phyloP scores from a whole-genome alignment of 1,140 invertebrate genomes.

The Meloidogyne hapla region DNA sequence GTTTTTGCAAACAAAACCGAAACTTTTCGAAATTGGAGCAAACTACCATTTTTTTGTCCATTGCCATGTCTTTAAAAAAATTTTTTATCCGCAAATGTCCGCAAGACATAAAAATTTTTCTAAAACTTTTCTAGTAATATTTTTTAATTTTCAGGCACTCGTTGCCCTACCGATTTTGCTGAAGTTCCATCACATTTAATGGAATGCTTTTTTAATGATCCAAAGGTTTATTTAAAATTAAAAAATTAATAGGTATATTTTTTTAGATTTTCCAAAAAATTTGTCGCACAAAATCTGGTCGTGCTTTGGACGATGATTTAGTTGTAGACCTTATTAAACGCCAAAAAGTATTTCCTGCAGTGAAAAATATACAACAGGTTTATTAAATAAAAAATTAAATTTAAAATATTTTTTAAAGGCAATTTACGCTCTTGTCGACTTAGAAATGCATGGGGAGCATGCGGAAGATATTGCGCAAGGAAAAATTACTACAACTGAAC shows the following conservation, averaged over 20 bases:
- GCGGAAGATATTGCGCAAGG: conserved; percentile 42
- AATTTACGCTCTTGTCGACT: conserved; percentile 56
- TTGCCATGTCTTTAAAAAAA: too few species aligned
- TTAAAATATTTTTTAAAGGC: conserved; percentile 25
- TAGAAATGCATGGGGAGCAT: conserved; percentile 55
- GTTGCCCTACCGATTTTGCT: conserved; percentile 94
- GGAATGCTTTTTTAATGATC: conserved; percentile 93
- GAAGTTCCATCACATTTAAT: conserved; percentile 96
- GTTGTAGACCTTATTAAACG: conserved; percentile 49
- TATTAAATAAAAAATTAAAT: neutral
- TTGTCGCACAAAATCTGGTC: conserved; percentile 50
- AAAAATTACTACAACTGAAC: conserved; percentile 71
- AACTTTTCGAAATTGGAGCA: too few species aligned
- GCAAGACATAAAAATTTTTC: too few species aligned
- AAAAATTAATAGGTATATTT: conserved; percentile 14
- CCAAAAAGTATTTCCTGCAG: conserved; percentile 40
- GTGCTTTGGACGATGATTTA: conserved; percentile 29
- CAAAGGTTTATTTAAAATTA: conserved; percentile 70
- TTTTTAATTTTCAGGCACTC: conserved; percentile 69
- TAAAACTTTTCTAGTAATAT: too few species aligned
- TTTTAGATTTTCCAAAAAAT: conserved; percentile 78
- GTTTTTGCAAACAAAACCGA: too few species aligned
- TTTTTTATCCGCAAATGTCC: too few species aligned
- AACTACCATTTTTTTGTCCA: too few species aligned
- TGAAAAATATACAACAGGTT: conserved; percentile 55